These are phyloP conservation scores for Neoniphon sammara DNA, from an alignment of 2,797 vertebrate genomes.

Conservation along the genomic window DNA sequence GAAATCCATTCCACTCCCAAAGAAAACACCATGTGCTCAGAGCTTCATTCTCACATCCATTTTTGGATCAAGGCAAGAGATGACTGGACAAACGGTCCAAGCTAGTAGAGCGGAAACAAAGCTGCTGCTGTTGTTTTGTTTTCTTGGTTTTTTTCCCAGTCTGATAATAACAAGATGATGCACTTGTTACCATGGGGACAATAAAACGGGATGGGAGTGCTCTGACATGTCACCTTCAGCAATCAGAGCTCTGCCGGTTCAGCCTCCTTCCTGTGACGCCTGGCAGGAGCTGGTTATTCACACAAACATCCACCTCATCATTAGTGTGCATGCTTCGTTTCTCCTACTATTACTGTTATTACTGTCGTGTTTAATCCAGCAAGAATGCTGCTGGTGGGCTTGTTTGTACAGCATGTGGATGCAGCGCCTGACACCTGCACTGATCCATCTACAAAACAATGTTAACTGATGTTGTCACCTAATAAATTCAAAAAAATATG, in stretches of 20 bases:
- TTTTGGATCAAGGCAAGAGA: slow-evolving; percentile 21
- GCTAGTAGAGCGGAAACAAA: slow-evolving; percentile 10
- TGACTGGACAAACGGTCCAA: slow-evolving; percentile 6
- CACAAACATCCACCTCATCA: slow-evolving; percentile 30
- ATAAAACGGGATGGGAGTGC: slow-evolving; percentile 26
- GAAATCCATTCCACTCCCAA: neutral
- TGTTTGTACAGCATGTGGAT: neutral
- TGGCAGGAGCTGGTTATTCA: neutral
- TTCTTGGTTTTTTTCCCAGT: no score
- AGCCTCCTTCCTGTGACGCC: neutral
- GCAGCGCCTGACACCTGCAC: neutral
- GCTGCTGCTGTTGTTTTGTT: slow-evolving; percentile 43
- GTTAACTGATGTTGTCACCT: no score
- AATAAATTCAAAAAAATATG: neutral
- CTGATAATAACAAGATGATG: slow-evolving; percentile 51
- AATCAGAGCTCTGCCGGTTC: slow-evolving; percentile 13
- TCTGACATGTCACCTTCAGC: slow-evolving; percentile 27
- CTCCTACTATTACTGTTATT: neutral
- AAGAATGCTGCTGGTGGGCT: neutral
- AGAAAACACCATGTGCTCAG: neutral
- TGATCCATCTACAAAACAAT: slow-evolving; percentile 8
- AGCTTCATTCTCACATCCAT: neutral
- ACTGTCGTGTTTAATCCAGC: neutral
- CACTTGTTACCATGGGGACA: slow-evolving; percentile 64
- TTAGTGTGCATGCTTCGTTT: slow-evolving; percentile 9